Evolutionary conservation across 2,113 vertebrate species (phyloP).

Genomic region (Paramormyrops kingsleyae): DNA sequence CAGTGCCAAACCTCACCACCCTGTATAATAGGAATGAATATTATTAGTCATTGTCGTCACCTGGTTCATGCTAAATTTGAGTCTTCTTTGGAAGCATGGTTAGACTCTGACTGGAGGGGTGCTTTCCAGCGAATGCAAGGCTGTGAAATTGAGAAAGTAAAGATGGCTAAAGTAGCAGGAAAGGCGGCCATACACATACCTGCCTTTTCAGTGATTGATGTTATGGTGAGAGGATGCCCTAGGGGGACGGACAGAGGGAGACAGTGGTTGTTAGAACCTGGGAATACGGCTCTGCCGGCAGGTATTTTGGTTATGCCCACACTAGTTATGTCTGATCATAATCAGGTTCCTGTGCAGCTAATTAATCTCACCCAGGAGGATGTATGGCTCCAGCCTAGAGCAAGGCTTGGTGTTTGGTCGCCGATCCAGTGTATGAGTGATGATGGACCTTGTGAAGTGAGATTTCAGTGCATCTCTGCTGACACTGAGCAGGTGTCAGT

Average conservation of each 20-base stretch:
- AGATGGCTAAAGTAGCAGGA: background rate
- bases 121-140: background rate
- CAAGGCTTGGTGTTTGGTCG: background rate
- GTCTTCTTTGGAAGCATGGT: too few species aligned
- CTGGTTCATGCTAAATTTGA: too few species aligned
- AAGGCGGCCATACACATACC: background rate
- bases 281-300: background rate
- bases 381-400: conserved; percentile 7
- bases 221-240: background rate
- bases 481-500: background rate
- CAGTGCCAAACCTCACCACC: background rate
- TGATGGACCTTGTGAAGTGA: background rate
- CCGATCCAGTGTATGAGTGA: background rate
- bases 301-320: background rate
- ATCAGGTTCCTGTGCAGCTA: background rate
- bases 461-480: background rate
- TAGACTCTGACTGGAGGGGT: background rate
- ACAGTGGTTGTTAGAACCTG: background rate
- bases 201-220: background rate
- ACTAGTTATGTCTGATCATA: background rate
- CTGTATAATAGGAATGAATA: too few species aligned
- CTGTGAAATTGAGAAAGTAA: background rate
- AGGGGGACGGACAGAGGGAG: background rate
- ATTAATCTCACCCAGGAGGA: background rate
- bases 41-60: too few species aligned